Percentiles rank a stretch among this genome's conserved stretches.
Conservation (phyloP, 2,797 vertebrate species). For the Hippoglossus hippoglossus region DNA sequence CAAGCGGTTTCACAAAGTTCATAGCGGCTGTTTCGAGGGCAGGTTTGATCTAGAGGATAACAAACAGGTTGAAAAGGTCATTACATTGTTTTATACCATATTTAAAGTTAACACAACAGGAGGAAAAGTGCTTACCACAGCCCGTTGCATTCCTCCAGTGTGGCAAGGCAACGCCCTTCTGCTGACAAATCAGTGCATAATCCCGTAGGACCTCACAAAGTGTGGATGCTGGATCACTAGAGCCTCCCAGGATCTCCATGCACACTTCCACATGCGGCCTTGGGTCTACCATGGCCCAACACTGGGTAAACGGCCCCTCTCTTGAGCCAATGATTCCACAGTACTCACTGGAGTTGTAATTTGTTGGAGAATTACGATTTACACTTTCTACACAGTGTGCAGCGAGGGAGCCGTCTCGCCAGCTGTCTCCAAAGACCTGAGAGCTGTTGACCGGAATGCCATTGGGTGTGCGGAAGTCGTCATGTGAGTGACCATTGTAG, state of each 20-base stretch:
- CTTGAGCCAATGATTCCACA: conserved; percentile 64
- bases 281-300: conserved; percentile 55
- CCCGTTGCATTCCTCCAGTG: conserved; percentile 73
- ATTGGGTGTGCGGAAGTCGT: conserved; percentile 68
- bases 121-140: conserved; percentile 57
- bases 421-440: conserved; percentile 72
- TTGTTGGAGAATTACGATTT: not conserved
- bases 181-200: conserved; percentile 77
- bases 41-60: conserved; percentile 60
- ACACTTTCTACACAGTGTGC: conserved; percentile 53
- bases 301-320: conserved; percentile 71
- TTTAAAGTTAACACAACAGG: not conserved
- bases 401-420: conserved; percentile 56
- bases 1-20: conserved; percentile 74
- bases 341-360: conserved; percentile 38
- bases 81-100: not conserved
- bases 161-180: conserved; percentile 44
- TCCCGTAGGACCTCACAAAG: conserved; percentile 68
- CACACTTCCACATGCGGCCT: conserved; percentile 49
- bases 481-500: conserved; percentile 57
- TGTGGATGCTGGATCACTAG: conserved; percentile 41
- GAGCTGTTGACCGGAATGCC: conserved; percentile 44
- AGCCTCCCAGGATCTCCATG: conserved; percentile 29
- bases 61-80: not conserved
- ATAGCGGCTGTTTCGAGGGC: conserved; percentile 76